phyloP scores from a whole-genome alignment of 2,113 vertebrate genomes.

The Todiramphus saurophagus region DNA sequence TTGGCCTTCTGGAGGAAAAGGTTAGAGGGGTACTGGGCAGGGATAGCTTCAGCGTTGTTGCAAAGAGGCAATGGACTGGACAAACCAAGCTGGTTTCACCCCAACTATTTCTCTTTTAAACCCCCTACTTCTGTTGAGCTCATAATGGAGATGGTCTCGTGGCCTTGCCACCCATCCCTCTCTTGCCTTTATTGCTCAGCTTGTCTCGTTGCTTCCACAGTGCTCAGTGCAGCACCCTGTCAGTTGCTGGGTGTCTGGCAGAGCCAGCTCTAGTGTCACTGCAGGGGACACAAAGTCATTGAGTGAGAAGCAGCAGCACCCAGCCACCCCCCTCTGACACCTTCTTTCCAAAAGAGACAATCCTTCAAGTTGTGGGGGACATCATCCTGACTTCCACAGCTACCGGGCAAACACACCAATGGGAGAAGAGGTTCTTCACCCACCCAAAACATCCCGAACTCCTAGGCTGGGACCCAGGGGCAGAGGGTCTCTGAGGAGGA shows the following conservation, averaged over 20 bases:
- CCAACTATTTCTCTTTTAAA: not conserved
- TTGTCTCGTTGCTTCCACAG: not conserved
- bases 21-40: not conserved
- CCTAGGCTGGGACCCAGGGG: not conserved
- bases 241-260: not conserved
- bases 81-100: not conserved
- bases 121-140: not conserved
- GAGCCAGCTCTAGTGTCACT: not conserved
- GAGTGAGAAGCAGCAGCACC: rapidly evolving
- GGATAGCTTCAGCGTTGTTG: not conserved
- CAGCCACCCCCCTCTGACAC: not conserved
- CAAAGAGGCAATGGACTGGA: not conserved
- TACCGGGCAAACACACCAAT: not conserved
- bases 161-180: too few relatives aligned
- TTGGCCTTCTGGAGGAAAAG: not conserved
- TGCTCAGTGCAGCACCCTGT: not conserved
- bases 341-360: not conserved
- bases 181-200: not conserved
- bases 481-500: not conserved
- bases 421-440: not conserved
- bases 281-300: rapidly evolving
- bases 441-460: rapidly evolving
- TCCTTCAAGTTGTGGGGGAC: rapidly evolving
- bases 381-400: not conserved
- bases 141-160: not conserved